Evolutionary conservation across 2,888 invertebrate genomes (phyloP), one percentile per base, ranked within the genome.

Genomic region (Amphipoea lucens): DNA sequence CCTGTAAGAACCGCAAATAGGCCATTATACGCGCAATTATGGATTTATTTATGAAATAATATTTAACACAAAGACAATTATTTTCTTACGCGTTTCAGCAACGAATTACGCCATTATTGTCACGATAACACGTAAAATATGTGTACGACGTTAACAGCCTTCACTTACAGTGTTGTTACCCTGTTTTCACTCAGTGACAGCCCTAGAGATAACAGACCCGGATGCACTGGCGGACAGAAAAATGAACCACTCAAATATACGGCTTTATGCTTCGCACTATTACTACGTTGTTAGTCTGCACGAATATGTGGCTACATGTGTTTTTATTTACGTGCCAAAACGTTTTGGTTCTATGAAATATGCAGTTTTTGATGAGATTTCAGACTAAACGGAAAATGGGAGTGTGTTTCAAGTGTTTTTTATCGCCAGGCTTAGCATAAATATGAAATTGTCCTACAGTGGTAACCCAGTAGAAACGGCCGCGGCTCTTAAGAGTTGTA

Each of bases 151-250:
- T 42, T 42, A 12, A 20, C 40, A 62, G 62, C 6, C 57, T n/a
- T 65, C 70, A 48, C 36, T 66, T 29, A 42, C 17, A 72, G n/a
- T 11, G 57, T 40, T 7, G 63, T 66, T 42, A 54, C 9, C 23
- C 23, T 69, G 62, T 70, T 75, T 83, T 74, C 73, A 65, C 54
- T 70, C 20, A n/a, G n/a, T 71, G 79, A 4, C 90, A 86, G n/a
- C 88, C 88, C 90, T 88, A 82, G n/a, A 60, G 65, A 68, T 79
- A 80, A 78, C 85, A 84, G 74, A 74, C 81, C 75, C 86, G 89
- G 85, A 85, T 90, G 86, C 82, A 90, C 79, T 77, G 82, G 82
- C 82, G 84, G 81, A 82, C 86, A 87, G 81, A 90, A 89, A 89
- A 89, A 89, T 82, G 79, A 75, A 80, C 84, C 77, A 87, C 86